Evolutionary conservation across 1,140 invertebrate species (phyloP), one percentile per base, ranked within the genome.

Genomic region (Apocrypta bakeri): DNA sequence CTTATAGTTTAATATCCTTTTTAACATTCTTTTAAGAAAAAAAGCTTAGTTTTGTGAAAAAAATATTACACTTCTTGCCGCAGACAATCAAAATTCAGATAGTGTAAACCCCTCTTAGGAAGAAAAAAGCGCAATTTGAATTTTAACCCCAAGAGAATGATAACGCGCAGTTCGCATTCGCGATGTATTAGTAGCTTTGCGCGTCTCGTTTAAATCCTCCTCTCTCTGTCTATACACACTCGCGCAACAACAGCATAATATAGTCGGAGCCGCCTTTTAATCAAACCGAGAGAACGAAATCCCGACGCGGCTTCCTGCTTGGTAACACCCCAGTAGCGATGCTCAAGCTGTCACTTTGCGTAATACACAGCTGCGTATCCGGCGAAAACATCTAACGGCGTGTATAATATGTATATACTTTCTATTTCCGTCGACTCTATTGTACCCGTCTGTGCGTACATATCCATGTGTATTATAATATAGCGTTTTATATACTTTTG

Each of bases 341-440:
- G 71, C 40, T 74, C 79, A 37, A 81, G 8, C 79, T 81, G 79
- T 81, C 79, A 81, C 56, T 81, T 81, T 66, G 24, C 71, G 37
- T 81, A 81, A 81, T 74, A 24, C 71, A 72, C 29, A 56, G 29
- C 25, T 12, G 75, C 6, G 21, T 37, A 72, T 37, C 12, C 42
- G 66, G 21, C 14, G 68, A 79, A 79, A 79, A 79, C 42, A 24
- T 71, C 42, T 61, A 72, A 72, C 25, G 31, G 29, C n/a, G 48
- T 17, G 17, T 56, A 56, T 48, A 71, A 76, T 64, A 79, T 69
- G 80, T 29, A 37, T 85, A 0, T 48, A 48, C 42, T 2, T 48
- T 17, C 14, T 17, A 4, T 2, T 48, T 48, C 2, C 14, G 14
- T 48, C 14, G 33, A 37, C 4, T 48, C 14, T 48, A 17, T 17